phyloP scores from a whole-genome alignment of 2,888 invertebrate species.

The Phyto melanocephala region DNA sequence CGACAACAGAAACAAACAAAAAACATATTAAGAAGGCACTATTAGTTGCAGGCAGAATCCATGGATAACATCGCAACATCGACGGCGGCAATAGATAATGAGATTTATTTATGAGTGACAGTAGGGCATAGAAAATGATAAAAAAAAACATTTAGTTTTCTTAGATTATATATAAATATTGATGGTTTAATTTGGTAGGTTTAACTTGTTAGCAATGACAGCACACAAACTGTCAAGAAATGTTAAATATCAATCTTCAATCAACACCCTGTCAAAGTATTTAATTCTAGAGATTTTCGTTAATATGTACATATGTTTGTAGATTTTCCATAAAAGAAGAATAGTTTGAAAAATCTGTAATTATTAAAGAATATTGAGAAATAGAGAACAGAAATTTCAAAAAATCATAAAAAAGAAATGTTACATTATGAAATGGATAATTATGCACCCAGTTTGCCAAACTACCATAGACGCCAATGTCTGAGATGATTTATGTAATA shows the following conservation, averaged over 20 bases:
- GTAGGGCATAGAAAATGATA: not conserved
- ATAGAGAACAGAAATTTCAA: not conserved
- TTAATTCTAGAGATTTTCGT: too few species aligned
- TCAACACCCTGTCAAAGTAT: not conserved
- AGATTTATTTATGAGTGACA: not conserved
- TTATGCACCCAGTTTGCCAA: slow-evolving; percentile 39
- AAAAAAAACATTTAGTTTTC: not conserved
- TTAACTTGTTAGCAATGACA: not conserved
- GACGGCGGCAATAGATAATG: not conserved
- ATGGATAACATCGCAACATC: not conserved
- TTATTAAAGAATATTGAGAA: not conserved
- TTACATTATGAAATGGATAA: slow-evolving; percentile 24
- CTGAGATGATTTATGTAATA: too few species aligned
- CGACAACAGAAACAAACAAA: slow-evolving; percentile 24
- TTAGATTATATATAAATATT: not conserved
- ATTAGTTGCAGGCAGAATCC: slow-evolving; percentile 18
- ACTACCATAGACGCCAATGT: too few species aligned
- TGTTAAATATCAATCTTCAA: not conserved
- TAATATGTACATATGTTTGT: too few species aligned
- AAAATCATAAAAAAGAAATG: not conserved
- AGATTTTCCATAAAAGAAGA: too few species aligned
- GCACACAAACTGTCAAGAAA: not conserved
- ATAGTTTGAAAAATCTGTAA: not conserved
- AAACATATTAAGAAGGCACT: slow-evolving; percentile 31
- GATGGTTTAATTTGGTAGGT: not conserved